These are phyloP conservation scores for Doryteuthis pealeii DNA, from an alignment of 1,140 invertebrate genomes.

Conservation along the genomic window DNA sequence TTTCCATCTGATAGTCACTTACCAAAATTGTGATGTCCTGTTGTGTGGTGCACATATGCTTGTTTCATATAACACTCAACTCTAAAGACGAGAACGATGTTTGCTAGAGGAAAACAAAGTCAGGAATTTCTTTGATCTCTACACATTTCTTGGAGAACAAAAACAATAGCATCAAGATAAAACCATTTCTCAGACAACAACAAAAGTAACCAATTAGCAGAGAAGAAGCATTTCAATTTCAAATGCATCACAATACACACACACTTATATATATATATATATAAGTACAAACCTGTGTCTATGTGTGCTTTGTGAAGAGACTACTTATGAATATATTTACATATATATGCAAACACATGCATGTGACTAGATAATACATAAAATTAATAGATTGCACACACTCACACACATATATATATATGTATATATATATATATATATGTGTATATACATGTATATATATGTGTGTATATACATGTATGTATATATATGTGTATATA, in stretches of 20 bases:
- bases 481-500: background rate
- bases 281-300: background rate
- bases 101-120: too few species aligned
- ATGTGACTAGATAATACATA: background rate
- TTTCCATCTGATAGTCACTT: too few species aligned
- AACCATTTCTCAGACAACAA: too few species aligned
- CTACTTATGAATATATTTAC: background rate
- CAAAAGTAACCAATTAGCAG: too few species aligned
- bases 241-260: background rate
- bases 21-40: too few species aligned
- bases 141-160: too few species aligned
- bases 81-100: too few species aligned
- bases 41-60: too few species aligned
- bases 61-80: too few species aligned
- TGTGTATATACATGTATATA: background rate
- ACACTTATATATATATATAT: background rate
- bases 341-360: background rate
- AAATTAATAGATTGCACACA: background rate
- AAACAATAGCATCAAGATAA: too few species aligned
- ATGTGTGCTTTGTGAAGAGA: background rate
- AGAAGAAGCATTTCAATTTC: too few species aligned
- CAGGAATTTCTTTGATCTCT: too few species aligned
- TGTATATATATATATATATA: background rate
- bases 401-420: background rate
- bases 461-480: background rate